phyloP scores from a whole-genome alignment of 1,140 invertebrate species.

The Drosophila oshimai region DNA sequence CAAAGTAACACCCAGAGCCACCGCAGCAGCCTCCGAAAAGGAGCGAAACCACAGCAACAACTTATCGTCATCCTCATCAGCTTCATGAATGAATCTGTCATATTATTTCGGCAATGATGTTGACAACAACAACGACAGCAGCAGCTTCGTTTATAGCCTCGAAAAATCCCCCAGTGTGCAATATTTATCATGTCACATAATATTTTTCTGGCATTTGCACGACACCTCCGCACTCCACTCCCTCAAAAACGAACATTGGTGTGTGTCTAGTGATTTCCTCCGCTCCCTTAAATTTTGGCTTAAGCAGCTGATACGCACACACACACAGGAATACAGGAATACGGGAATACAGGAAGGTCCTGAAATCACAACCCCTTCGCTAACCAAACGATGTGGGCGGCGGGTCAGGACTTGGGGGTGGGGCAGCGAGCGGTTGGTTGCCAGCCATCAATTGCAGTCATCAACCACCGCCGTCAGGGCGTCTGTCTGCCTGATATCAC shows the following conservation, averaged over 20 bases:
- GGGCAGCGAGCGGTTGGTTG: slow-evolving; percentile 26
- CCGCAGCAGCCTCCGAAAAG: slow-evolving; percentile 16
- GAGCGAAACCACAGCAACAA: slow-evolving; percentile 33
- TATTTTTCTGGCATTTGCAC: slow-evolving; percentile 81
- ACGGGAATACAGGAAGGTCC: not conserved
- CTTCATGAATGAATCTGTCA: slow-evolving; percentile 76
- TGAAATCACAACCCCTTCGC: slow-evolving; percentile 72
- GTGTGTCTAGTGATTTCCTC: not conserved
- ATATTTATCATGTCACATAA: slow-evolving; percentile 82
- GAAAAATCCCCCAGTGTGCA: slow-evolving; percentile 63
- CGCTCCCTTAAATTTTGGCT: slow-evolving; percentile 7
- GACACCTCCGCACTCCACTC: slow-evolving; percentile 39
- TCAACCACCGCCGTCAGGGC: slow-evolving; percentile 72
- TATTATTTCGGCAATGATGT: slow-evolving; percentile 79
- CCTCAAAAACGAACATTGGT: not conserved
- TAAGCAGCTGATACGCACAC: slow-evolving; percentile 70
- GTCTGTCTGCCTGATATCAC: slow-evolving; percentile 41
- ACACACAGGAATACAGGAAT: slow-evolving; percentile 20
- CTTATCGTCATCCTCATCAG: slow-evolving; percentile 28
- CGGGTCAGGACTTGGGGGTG: not conserved
- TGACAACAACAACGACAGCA: slow-evolving; percentile 36
- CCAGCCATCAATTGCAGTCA: slow-evolving; percentile 77
- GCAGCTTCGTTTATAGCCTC: slow-evolving; percentile 22
- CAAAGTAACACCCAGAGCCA: slow-evolving; percentile 21
- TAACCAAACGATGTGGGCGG: slow-evolving; percentile 58